Percentiles rank a stretch among this genome's conserved stretches.
Evolutionary conservation across 1,140 invertebrate species (phyloP).

Genomic region (Micrasema minimum): DNA sequence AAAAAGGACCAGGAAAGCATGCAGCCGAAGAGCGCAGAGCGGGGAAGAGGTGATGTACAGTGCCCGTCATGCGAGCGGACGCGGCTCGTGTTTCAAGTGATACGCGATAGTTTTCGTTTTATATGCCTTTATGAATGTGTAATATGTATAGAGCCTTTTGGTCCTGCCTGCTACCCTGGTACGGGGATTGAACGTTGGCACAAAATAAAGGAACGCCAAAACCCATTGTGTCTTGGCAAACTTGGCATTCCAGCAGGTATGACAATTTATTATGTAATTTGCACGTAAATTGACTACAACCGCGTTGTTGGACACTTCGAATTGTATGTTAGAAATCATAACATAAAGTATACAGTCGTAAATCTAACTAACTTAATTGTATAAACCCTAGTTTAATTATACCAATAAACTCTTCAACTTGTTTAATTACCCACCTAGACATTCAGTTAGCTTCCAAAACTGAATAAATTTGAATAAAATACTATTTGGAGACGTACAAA

Average conservation of each 20-base stretch:
- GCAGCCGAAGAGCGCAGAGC: slow-evolving; percentile 31
- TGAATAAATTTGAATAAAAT: slow-evolving; percentile 21
- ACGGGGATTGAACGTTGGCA: background rate
- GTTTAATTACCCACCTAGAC: slow-evolving; percentile 13
- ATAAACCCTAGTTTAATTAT: background rate
- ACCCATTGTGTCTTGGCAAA: background rate
- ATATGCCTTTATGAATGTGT: slow-evolving; percentile 15
- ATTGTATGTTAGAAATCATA: too few relatives aligned
- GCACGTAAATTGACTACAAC: too few relatives aligned
- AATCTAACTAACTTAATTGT: too few relatives aligned
- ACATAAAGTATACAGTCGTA: too few relatives aligned
- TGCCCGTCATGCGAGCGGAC: slow-evolving; percentile 49
- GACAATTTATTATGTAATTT: too few relatives aligned
- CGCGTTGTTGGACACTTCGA: too few relatives aligned
- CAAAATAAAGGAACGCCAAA: background rate
- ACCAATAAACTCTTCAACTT: slow-evolving; percentile 3
- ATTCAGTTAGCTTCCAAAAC: slow-evolving; percentile 19
- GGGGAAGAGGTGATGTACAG: slow-evolving; percentile 50
- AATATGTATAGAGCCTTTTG: background rate
- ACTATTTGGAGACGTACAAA: slow-evolving; percentile 30
- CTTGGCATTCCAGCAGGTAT: too few relatives aligned
- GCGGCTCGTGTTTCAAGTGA: slow-evolving; percentile 52
- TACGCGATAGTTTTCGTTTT: slow-evolving; percentile 50
- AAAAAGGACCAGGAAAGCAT: slow-evolving; percentile 40
- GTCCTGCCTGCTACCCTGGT: slow-evolving; percentile 28